Base-by-base conservation (phyloP, 2,888 invertebrate genomes). In the Diarsia brunnea region DNA sequence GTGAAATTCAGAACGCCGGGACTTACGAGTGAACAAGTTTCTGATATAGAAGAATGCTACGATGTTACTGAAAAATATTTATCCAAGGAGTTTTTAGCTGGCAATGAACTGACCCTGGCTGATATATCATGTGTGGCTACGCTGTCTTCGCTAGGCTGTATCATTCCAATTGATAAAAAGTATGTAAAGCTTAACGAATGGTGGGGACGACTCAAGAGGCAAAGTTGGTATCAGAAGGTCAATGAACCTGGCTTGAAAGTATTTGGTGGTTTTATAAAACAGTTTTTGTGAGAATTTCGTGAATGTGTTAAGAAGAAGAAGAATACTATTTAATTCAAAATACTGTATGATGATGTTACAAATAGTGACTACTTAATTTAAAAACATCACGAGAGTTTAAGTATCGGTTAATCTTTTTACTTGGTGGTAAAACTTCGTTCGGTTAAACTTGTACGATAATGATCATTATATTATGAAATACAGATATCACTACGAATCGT, bases 101-200 rank as follows among this genome's bases (percentile, higher is more conserved):
- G 89, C 4, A 84, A 91, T 73, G 61, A 78, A 31, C n/a, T 93
- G 7, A 91, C 93, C 0, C 71, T 93, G 19, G 93, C 93, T 1
- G 93, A 93, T 80, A 72, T 93, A 66, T 91, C 92, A 0, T 92
- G 92, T 73, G 89, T 92, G 0, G 86, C 92, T 0, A 92, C 92
- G 0, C 47, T 93, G 4, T 91, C 92, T 14, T 88, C 92, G 0
- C 53, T 93, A 45, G 79, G 91, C 51, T 79, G 87, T 71, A 79
- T 93, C 14, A 69, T 92, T 19, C 88, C 89, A 0, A 81, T 93
- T 1, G 84, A 85, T 24, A 83, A 73, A 1, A 89, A 88, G 58
- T 90, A 87, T 63, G 66, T 71, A 1, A 91, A 89, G 43, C 38
- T 92, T 7, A 84, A 84, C 21, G 79, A 71, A 0, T 93, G 93